Evolutionary conservation across 2,888 invertebrate genomes (phyloP), one percentile per base, ranked within the genome.

Genomic region (Mystacides longicornis): DNA sequence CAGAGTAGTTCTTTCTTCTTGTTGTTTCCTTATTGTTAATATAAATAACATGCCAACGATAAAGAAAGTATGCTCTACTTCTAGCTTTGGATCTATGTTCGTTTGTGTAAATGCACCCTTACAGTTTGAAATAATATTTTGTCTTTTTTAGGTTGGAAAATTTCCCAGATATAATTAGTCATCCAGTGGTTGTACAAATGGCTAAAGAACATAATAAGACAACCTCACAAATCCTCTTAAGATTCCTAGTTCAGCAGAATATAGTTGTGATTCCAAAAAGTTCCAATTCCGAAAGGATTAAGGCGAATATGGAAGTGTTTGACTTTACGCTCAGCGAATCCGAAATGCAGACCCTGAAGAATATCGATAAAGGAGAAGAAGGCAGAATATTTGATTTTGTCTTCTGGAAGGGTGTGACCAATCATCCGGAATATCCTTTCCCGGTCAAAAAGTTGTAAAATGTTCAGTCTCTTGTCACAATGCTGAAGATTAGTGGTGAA

Each of bases 181-280:
- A 83, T 62, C 77, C 81, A 0, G 68, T 72, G 22, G 81, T 88
- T 2, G 67, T 69, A 62, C 70, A 77, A 61, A 74, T 88, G 18
- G 80, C 85, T 19, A 67, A 68, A 9, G 74, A 75, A 54, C 76
- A 86, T 65, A 71, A 73, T 0, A 86, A 82, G 68, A 77, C 82
- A 4, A 70, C 86, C 1, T 88, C 85, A 11, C 89, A 90, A 73
- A 73, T 89, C 51, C 69, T 88, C 46, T 71, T 91, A n/a, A 75
- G 82, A 59, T 87, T 84, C 66, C 71, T 87, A 50, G 70, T 86
- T 1, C 84, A 86, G 65, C 79, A 83, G 63, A 80, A 80, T 47
- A 72, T 89, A 42, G 77, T 81, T 33, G 86, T 87, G 7, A 87
- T 92, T 65, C 89, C 90, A 23, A 92, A 91, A 71, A 90, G 89